These are phyloP conservation scores for Uloborus diversus DNA, from an alignment of 1,140 invertebrate species.

Conservation along the genomic window DNA sequence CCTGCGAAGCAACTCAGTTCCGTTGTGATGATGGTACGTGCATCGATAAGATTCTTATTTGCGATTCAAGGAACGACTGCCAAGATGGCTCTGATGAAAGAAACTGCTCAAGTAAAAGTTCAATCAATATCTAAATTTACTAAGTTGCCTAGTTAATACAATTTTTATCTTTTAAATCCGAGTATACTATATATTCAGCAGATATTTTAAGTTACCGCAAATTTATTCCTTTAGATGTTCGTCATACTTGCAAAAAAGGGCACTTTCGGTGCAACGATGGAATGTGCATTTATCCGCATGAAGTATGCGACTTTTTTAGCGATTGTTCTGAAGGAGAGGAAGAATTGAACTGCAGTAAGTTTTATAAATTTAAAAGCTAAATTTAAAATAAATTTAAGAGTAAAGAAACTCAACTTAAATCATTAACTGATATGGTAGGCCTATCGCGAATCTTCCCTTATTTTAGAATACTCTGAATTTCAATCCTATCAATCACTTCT, in stretches of 20 bases:
- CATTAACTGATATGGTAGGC: too few relatives aligned
- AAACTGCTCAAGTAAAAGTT: constrained; percentile 59
- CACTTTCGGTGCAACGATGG: constrained; percentile 61
- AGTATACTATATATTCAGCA: too few relatives aligned
- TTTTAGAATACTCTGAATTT: too few relatives aligned
- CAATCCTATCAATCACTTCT: too few relatives aligned
- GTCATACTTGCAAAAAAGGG: constrained; percentile 15
- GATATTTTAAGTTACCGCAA: too few relatives aligned
- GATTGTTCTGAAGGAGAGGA: constrained; percentile 87
- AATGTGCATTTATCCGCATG: constrained; percentile 72
- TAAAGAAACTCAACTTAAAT: too few relatives aligned
- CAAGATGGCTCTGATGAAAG: constrained; percentile 69
- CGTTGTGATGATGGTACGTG: constrained; percentile 4
- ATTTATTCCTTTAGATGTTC: not conserved
- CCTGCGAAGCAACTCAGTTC: constrained; percentile 67
- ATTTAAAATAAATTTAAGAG: not conserved
- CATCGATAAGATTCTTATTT: constrained; percentile 63
- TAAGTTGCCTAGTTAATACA: too few relatives aligned
- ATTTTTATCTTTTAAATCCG: too few relatives aligned
- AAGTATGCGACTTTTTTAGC: constrained; percentile 82
- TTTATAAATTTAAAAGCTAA: not conserved
- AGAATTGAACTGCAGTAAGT: constrained; percentile 70
- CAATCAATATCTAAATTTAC: not conserved
- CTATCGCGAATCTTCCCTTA: too few relatives aligned
- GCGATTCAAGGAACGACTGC: constrained; percentile 70